A percentile compares a stretch with the other conserved stretches of the same genome.
Conservation (phyloP, 1,140 invertebrate species). For the Mycetomoellerius zeteki region DNA sequence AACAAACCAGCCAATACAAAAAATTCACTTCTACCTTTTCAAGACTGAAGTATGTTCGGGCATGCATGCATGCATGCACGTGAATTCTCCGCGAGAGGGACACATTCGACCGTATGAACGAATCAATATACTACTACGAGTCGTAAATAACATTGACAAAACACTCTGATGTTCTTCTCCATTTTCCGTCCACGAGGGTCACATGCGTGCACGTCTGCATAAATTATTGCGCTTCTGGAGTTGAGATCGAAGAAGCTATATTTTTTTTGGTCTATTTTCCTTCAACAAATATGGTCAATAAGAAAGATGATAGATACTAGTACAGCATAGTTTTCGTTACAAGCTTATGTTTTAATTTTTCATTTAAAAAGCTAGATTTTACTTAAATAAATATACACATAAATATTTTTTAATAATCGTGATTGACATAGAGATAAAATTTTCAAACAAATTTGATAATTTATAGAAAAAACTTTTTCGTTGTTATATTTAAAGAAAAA, state of each 20-base stretch:
- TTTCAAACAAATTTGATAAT: neutral
- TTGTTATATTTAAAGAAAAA: neutral
- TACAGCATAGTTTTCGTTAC: neutral
- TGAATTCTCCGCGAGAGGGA: neutral
- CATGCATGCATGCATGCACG: neutral
- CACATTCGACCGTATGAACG: slow-evolving; percentile 46
- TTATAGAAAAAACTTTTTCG: neutral
- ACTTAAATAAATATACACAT: slow-evolving; percentile 1
- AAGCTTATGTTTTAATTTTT: neutral
- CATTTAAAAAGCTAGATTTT: neutral
- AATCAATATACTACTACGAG: slow-evolving; percentile 77
- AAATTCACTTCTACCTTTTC: neutral
- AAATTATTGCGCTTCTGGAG: slow-evolving; percentile 48
- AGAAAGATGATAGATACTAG: neutral
- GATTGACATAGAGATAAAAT: neutral
- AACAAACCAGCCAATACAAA: neutral
- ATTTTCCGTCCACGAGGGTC: neutral
- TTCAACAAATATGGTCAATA: slow-evolving; percentile 9
- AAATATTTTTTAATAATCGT: slow-evolving; percentile 1
- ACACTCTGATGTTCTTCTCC: slow-evolving; percentile 68
- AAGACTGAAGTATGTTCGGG: neutral
- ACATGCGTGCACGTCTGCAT: slow-evolving; percentile 5
- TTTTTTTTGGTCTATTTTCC: neutral
- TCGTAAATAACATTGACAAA: slow-evolving; percentile 79
- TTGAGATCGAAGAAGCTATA: slow-evolving; percentile 9